A percentile compares a stretch with the other conserved stretches of the same genome.
Conservation (phyloP, 2,113 vertebrate genomes). For the Chaetorhynchus papuensis region DNA sequence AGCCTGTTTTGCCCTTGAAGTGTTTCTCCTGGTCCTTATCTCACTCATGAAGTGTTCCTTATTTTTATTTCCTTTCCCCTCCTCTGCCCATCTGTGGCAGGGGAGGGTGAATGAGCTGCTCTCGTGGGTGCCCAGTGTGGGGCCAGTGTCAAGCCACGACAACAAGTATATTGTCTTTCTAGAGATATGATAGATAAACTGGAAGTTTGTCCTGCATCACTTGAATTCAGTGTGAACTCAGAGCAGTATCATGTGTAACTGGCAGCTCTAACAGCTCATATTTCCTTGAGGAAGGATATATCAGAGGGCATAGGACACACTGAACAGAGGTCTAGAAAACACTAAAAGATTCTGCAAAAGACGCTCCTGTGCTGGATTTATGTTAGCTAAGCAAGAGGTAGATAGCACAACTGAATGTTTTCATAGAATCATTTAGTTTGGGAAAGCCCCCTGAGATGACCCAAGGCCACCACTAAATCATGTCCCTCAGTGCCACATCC, state of each 20-base stretch:
- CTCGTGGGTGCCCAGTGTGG: no score
- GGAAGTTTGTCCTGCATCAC: not conserved
- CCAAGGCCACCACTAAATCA: not conserved
- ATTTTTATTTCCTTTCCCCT: no score
- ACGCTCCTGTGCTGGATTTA: not conserved
- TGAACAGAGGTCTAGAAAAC: not conserved
- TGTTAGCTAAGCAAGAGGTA: not conserved
- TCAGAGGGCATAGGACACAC: not conserved
- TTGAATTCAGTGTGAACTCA: not conserved
- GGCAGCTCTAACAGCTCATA: not conserved
- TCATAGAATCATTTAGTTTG: not conserved
- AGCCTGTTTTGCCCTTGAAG: no score
- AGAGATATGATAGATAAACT: not conserved
- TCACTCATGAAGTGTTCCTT: no score
- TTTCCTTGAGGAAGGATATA: not conserved
- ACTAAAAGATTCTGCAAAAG: not conserved
- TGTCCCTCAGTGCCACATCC: not conserved
- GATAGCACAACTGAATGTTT: not conserved
- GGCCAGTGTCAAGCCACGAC: no score
- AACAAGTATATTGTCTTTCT: not conserved
- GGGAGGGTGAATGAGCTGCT: no score
- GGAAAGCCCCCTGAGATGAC: not conserved
- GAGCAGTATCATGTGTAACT: not conserved
- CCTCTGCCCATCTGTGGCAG: no score
- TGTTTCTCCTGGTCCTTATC: no score